Conservation (phyloP, 2,113 vertebrate genomes). For the Euleptes europaea region DNA sequence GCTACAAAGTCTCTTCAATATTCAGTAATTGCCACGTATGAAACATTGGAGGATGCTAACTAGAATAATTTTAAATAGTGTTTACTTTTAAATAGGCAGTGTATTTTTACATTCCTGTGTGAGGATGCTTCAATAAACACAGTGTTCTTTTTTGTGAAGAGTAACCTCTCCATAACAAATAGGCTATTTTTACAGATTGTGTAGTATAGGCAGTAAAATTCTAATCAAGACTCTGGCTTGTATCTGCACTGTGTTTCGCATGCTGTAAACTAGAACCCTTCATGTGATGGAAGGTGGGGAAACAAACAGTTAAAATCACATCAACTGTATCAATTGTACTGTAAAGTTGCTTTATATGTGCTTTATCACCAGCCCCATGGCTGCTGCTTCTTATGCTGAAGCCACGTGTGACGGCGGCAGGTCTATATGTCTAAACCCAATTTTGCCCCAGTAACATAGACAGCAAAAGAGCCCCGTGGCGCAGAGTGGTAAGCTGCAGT, state of each 20-base stretch:
- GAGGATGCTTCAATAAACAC: neutral
- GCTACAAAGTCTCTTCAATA: too few relatives aligned
- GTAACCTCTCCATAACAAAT: neutral
- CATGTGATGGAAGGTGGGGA: neutral
- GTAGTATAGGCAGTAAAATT: neutral
- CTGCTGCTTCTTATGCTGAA: too few relatives aligned
- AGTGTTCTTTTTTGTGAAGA: neutral
- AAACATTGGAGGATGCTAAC: neutral
- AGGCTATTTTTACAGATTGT: neutral
- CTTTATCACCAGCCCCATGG: too few relatives aligned
- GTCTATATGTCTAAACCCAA: too few relatives aligned
- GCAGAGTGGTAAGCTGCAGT: too few relatives aligned
- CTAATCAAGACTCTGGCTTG: neutral
- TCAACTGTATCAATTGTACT: rapidly evolving
- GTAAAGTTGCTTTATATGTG: neutral
- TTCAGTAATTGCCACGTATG: neutral
- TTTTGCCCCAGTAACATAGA: too few relatives aligned
- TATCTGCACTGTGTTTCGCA: neutral
- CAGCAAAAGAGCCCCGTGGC: too few relatives aligned
- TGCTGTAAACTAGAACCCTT: neutral
- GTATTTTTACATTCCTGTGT: neutral
- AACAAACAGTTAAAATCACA: rapidly evolving
- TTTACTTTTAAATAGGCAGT: neutral
- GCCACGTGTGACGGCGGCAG: too few relatives aligned
- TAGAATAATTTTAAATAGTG: neutral